A percentile compares a stretch with the other conserved stretches of the same genome.
Evolutionary conservation across 1,140 invertebrate species (phyloP).

Genomic region (Halesus radiatus): DNA sequence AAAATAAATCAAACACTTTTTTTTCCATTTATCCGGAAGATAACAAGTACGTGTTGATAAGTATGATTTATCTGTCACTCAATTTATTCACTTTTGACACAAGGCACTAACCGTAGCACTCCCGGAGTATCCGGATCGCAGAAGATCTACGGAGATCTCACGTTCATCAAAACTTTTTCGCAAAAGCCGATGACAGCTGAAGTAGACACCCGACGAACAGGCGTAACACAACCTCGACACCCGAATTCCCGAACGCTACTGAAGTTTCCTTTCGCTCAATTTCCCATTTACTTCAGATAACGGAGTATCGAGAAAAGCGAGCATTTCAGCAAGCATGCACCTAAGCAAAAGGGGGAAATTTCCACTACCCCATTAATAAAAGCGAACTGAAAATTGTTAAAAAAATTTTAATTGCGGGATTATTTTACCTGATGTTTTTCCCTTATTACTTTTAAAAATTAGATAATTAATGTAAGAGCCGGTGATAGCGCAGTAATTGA

Average conservation of each 20-base stretch:
- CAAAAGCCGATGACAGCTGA: not conserved
- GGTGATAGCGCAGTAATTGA: too few relatives aligned
- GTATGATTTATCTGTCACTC: not conserved
- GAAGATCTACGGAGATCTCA: not conserved
- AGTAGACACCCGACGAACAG: not conserved
- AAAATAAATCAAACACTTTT: too few relatives aligned
- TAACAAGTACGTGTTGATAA: too few relatives aligned
- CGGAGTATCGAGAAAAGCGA: not conserved
- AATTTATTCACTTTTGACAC: slow-evolving; percentile 1
- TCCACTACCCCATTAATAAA: too few relatives aligned
- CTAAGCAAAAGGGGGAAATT: too few relatives aligned
- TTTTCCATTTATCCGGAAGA: too few relatives aligned
- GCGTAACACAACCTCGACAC: slow-evolving; percentile 4
- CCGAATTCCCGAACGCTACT: slow-evolving; percentile 15
- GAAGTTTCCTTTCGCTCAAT: not conserved
- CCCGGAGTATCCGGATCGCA: not conserved
- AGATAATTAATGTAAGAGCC: too few relatives aligned
- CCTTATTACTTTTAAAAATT: too few relatives aligned
- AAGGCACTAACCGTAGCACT: not conserved
- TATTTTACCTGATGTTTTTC: too few relatives aligned
- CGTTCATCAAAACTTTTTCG: not conserved
- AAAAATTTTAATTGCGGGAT: too few relatives aligned
- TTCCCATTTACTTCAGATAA: not conserved
- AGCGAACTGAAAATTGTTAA: too few relatives aligned
- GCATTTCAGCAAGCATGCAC: too few relatives aligned